These are phyloP conservation scores for Tragelaphus strepsiceros DNA, from an alignment of 2,113 vertebrate species.

Conservation along the genomic window DNA sequence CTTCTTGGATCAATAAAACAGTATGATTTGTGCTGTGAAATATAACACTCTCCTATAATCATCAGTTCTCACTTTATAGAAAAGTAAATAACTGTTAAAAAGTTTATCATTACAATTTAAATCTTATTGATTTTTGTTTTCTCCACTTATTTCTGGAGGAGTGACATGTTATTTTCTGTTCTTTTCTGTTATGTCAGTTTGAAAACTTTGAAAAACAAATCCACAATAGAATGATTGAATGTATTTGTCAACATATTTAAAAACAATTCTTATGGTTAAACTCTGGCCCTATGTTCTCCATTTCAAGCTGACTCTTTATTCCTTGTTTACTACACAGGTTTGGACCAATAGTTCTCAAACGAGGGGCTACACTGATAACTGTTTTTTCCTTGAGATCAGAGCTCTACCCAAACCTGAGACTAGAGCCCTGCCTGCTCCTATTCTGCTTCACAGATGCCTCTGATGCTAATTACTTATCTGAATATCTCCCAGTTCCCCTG, in stretches of 20 bases:
- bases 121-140: neutral
- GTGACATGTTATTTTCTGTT: neutral
- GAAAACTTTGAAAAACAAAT: neutral
- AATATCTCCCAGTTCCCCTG: neutral
- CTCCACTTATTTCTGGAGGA: neutral
- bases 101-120: neutral
- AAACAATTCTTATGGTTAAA: neutral
- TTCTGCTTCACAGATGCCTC: neutral
- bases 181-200: neutral
- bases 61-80: neutral
- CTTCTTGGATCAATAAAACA: neutral
- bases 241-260: neutral
- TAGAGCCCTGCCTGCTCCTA: neutral
- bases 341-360: neutral
- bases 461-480: neutral
- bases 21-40: neutral
- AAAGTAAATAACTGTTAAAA: constrained; percentile 29
- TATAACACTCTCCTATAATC: neutral
- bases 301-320: neutral
- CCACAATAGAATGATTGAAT: neutral
- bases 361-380: neutral
- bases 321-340: neutral
- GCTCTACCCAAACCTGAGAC: neutral
- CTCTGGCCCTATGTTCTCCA: neutral
- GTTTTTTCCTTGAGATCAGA: neutral